Base-by-base conservation (phyloP, 2,797 vertebrate species). In the Momotus momota region DNA sequence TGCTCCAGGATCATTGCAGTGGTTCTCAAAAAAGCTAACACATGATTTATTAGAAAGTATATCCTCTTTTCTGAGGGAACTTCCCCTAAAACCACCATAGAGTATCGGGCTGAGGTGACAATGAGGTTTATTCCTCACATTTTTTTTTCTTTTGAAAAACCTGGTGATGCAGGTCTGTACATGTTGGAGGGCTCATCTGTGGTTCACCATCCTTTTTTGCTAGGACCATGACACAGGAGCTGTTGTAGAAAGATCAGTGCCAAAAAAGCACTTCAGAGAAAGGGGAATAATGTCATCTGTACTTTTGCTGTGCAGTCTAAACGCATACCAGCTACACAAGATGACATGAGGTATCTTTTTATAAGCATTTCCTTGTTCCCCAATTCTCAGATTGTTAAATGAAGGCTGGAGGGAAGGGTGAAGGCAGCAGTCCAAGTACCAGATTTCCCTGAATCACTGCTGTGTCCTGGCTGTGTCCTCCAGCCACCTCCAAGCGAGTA, bases 391-490 rank as follows among this genome's bases (percentile, higher is more conserved):
- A 17, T 38, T 43, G n/a, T 64, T 91, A 35, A 66, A 45, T 52
- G 74, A 73, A 66, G 38, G 27, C 22, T 19, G 61, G 40, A 78
- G 67, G 57, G 38, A 86, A 75, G 54, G 38, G 21, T 57, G 33
- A 93, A 64, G 46, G 38, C 57, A 88, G 48, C 45, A 79, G 60
- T 16, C 12, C 12, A 80, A 33, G 57, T 41, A 21, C 60, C 85
- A 61, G 10, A 15, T 81, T 95, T 90, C 38, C 57, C 74, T 90
- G 86, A 96, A 60, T 95, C 96, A 84, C 6, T 83, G 69, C 66
- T 65, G 10, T 41, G 60, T 73, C 25, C 57, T 0, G 0, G 13
- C 38, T 6, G 2, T 29, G 43, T 64, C 15, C 40, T 84, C 43
- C n/a, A 61, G 62, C 46, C 6, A 3, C 73, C 45, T 93, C 73